phyloP scores from a whole-genome alignment of 2,113 vertebrate genomes.

The Oryzias celebensis region DNA sequence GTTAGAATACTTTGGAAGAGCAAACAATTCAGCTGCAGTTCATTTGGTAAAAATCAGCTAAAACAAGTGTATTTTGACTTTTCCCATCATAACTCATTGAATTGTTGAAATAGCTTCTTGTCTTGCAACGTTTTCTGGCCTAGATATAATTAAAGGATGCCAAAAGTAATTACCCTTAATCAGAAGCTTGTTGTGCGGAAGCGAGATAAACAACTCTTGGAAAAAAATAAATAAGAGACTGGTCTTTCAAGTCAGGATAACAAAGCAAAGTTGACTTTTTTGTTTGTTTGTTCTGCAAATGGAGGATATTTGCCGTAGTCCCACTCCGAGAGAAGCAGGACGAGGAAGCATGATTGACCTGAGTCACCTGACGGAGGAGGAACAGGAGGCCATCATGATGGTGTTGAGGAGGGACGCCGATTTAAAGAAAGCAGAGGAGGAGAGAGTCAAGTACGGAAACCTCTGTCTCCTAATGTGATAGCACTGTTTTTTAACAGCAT shows the following conservation, averaged over 20 bases:
- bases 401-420: constrained; percentile 89
- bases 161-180: neutral
- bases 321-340: constrained; percentile 14
- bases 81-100: neutral
- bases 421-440: constrained; percentile 88
- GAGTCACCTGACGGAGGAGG: constrained; percentile 93
- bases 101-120: neutral
- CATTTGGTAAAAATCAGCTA: neutral
- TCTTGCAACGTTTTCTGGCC: constrained; percentile 1
- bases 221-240: no score
- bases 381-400: constrained; percentile 88
- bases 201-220: neutral
- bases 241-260: no score
- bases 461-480: no score
- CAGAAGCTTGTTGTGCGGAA: neutral
- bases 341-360: constrained; percentile 90
- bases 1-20: no score
- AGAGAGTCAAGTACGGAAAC: constrained; percentile 84
- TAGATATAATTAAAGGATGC: neutral
- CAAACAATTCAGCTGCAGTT: neutral
- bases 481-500: no score
- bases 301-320: neutral
- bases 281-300: neutral
- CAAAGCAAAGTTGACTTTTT: no score
- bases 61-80: neutral